phyloP scores from a whole-genome alignment of 2,888 invertebrate genomes.

The Spialia ferax region DNA sequence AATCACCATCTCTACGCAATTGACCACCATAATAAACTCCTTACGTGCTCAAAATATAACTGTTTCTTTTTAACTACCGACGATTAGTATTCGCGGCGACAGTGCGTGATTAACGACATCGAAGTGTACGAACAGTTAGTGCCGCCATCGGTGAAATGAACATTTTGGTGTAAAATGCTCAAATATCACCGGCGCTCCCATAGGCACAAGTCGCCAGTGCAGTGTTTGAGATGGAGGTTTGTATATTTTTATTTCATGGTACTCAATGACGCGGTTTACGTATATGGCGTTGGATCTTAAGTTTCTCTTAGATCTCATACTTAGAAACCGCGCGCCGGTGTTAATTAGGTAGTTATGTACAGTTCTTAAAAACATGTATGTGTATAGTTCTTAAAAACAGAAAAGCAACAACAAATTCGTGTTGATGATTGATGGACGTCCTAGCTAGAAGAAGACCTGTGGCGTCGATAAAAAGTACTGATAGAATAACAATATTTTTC shows the following conservation, averaged over 20 bases:
- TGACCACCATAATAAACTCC: conserved; percentile 43
- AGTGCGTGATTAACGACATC: conserved; percentile 56
- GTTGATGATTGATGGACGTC: too few species aligned
- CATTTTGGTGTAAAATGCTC: conserved; percentile 85
- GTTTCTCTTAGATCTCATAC: too few species aligned
- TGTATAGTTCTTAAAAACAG: too few species aligned
- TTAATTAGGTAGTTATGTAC: too few species aligned
- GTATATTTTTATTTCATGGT: conserved; percentile 43
- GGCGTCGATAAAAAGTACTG: too few species aligned
- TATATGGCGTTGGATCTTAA: too few species aligned
- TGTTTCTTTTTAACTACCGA: conserved; percentile 51
- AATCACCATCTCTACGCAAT: conserved; percentile 51
- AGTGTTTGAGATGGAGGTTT: conserved; percentile 84
- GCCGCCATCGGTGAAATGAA: conserved; percentile 74
- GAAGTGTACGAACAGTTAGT: conserved; percentile 52
- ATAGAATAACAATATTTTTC: too few species aligned
- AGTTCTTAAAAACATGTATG: too few species aligned
- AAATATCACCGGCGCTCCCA: conserved; percentile 85
- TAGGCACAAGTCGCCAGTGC: conserved; percentile 82
- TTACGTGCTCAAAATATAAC: conserved; percentile 56
- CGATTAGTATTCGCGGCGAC: conserved; percentile 53
- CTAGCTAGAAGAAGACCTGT: too few species aligned
- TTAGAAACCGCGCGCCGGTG: too few species aligned
- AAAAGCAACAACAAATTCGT: too few species aligned
- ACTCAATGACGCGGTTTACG: too few species aligned